Conservation (phyloP, 1,140 invertebrate genomes). For the Reticulitermes speratus region DNA sequence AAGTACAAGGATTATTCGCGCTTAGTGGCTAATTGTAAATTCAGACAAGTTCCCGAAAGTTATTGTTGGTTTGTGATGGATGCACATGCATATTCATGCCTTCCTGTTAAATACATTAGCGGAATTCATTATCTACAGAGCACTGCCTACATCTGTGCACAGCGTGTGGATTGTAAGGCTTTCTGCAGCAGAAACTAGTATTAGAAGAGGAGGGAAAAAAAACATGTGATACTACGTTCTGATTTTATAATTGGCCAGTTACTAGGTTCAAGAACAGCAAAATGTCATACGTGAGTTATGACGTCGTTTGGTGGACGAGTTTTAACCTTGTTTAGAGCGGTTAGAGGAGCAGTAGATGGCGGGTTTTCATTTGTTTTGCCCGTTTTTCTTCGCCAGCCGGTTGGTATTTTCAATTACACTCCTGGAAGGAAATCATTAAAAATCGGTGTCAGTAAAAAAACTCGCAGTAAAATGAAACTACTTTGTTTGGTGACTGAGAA, state of each 20-base stretch:
- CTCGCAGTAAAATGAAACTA: neutral
- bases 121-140: conserved; percentile 10
- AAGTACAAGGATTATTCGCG: conserved; percentile 11
- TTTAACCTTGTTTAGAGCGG: neutral
- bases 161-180: neutral
- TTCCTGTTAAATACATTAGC: neutral
- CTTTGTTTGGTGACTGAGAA: neutral
- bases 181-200: neutral
- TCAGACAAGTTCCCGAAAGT: conserved; percentile 1
- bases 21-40: conserved; percentile 5
- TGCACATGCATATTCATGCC: conserved; percentile 11
- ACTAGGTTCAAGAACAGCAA: neutral
- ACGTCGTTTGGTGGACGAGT: neutral
- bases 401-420: neutral
- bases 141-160: neutral
- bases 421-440: neutral
- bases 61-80: conserved; percentile 8
- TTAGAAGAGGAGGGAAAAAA: neutral
- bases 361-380: neutral
- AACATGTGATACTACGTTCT: neutral
- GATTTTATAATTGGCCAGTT: neutral
- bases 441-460: neutral
- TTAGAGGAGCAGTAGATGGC: neutral
- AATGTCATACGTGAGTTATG: neutral
- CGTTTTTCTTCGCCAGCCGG: neutral